Percentiles rank a stretch among this genome's conserved stretches.
phyloP scores from a whole-genome alignment of 2,797 vertebrate species.

The Dryobates pubescens region DNA sequence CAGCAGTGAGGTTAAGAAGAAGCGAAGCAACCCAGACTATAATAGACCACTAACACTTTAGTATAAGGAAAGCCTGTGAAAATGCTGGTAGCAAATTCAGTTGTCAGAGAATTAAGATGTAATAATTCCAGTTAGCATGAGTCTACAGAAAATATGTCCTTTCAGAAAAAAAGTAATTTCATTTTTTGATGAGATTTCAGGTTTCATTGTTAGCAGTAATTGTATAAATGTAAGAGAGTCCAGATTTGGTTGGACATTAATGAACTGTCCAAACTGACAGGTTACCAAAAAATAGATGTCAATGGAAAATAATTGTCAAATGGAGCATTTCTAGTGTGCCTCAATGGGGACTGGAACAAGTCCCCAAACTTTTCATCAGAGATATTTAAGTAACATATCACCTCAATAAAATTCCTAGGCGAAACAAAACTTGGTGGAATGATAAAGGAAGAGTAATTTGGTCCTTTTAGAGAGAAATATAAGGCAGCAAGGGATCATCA shows the following conservation, averaged over 20 bases:
- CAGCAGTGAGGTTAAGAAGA: background rate
- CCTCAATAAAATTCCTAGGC: background rate
- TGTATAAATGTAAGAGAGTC: constrained; percentile 7
- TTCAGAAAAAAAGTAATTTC: constrained; percentile 19
- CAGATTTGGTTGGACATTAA: constrained; percentile 12
- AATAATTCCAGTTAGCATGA: constrained; percentile 4
- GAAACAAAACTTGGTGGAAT: background rate
- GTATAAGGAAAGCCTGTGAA: background rate
- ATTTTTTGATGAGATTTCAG: constrained; percentile 30
- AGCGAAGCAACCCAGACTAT: background rate
- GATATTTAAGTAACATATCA: background rate
- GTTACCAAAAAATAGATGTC: background rate
- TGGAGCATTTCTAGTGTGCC: background rate
- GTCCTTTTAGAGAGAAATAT: background rate
- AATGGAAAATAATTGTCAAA: constrained; percentile 2
- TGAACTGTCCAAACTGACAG: background rate
- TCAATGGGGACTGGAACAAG: background rate
- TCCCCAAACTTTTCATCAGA: background rate
- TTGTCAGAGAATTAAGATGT: constrained; percentile 29
- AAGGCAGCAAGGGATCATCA: background rate
- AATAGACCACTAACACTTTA: background rate
- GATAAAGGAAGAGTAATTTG: background rate
- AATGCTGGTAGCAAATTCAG: constrained; percentile 8
- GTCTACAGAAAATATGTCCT: constrained; percentile 22
- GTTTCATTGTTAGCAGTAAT: background rate